Base-by-base conservation (phyloP, 2,888 invertebrate species). In the Panzeria rudis region DNA sequence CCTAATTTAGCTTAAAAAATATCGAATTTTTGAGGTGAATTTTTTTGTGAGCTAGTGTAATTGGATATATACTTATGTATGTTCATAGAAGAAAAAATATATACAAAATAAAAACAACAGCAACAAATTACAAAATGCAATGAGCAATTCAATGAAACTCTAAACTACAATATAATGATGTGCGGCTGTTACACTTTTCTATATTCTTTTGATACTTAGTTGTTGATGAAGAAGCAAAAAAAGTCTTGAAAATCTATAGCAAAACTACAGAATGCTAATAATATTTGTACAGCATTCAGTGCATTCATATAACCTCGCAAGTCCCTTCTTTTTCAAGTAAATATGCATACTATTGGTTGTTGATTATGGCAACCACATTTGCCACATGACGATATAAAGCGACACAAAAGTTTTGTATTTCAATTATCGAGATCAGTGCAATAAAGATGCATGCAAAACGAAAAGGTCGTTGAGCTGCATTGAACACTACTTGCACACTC, bases 351-450 rank as follows among this genome's bases (percentile, higher is more conserved):
- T 29, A 15, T 20, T 44, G 56, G 13, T 35, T 72, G 38, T 47
- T 47, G 44, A 20, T 32, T 66, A 15, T 41, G 20, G 76, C 66
- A 80, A 80, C 84, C 75, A 44, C 84, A 76, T 66, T 61, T 80
- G 79, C 72, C 71, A 72, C 72, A 84, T 80, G 80, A 72, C 72
- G 66, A 32, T 50, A 64, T 69, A 64, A 75, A 79, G 75, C 56
- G 50, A 35, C 61, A 73, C 61, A 80, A 80, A 56, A 80, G 84
- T 80, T 80, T 84, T 80, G 66, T 68, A 72, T 81, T 80, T 84
- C 80, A 84, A 79, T 84, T 84, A 83, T 83, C 47, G 79, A 83
- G 73, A 83, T 83, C 84, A 44, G 35, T 64, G 54, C 64, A 61
- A 35, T 35, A 25, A 15, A 44, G 6, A 50, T 23, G 8, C n/a